Percentiles rank a stretch among this genome's conserved stretches.
Conservation (phyloP, 1,140 invertebrate species). For the Semibalanus balanoides region DNA sequence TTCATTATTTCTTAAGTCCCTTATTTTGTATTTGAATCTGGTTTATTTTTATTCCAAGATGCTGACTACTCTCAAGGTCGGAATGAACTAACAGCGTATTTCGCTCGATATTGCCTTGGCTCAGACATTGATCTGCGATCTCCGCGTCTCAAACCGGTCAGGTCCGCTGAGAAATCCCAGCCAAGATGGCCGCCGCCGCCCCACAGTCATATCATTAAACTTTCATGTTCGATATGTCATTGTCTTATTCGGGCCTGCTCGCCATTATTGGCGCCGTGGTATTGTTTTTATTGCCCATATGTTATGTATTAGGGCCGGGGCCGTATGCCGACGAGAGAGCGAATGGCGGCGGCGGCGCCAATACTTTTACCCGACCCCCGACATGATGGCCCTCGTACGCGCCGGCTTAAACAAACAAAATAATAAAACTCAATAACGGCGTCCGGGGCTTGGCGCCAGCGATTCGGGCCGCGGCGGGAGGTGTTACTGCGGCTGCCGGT, state of each 20-base stretch:
- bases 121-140: background rate
- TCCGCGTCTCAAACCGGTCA: background rate
- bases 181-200: background rate
- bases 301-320: background rate
- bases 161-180: background rate
- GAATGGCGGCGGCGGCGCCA: background rate
- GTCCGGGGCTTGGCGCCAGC: too few relatives aligned
- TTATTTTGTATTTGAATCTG: too few relatives aligned
- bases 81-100: too few relatives aligned
- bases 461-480: background rate
- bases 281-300: slow-evolving; percentile 2
- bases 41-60: too few relatives aligned
- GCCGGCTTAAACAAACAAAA: slow-evolving; percentile 2
- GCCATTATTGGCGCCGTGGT: background rate
- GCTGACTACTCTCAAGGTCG: too few relatives aligned
- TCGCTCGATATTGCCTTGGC: too few relatives aligned
- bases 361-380: background rate
- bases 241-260: background rate
- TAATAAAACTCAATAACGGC: background rate
- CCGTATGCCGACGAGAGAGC: too few relatives aligned
- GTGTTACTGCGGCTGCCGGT: background rate
- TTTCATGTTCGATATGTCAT: slow-evolving; percentile 1
- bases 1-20: too few relatives aligned
- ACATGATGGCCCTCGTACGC: background rate
- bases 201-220: background rate